Evolutionary conservation across 37 sponge, comb jelly and placozoan species (phyloP).

Genomic region (Diacarnus erythraeanus): DNA sequence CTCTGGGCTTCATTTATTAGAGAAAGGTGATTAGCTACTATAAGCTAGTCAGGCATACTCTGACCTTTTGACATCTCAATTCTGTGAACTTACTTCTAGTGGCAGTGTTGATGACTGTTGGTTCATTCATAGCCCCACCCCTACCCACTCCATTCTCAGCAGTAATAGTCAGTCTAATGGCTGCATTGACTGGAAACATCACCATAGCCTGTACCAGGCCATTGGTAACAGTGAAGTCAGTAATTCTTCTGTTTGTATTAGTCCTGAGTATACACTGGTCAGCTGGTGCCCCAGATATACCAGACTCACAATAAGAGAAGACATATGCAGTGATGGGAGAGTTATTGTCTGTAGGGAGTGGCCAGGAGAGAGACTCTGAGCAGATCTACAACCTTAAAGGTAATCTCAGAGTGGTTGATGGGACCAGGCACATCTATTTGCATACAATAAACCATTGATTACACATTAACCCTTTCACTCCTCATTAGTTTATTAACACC

Average conservation of each 20-base stretch:
- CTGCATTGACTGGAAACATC: background rate
- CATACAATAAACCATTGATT: no score
- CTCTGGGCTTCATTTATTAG: no score
- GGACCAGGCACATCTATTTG: constrained; percentile 38
- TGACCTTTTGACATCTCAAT: no score
- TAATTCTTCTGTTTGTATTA: background rate
- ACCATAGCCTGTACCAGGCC: background rate
- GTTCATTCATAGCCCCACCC: background rate
- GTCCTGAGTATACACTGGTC: background rate
- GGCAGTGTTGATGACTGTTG: background rate
- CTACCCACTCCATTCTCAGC: constrained; percentile 7
- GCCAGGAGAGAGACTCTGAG: constrained; percentile 8
- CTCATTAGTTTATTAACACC: no score
- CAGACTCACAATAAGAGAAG: background rate
- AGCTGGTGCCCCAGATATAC: background rate
- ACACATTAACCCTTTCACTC: no score
- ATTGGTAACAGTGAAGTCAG: background rate
- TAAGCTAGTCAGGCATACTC: no score
- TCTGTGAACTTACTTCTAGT: background rate
- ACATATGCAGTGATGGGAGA: constrained; percentile 32
- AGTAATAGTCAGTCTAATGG: background rate
- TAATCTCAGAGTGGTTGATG: constrained; percentile 8
- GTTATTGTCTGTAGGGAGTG: constrained; percentile 27
- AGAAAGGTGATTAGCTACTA: no score
- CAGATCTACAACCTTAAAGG: background rate